Percentiles rank a stretch among this genome's conserved stretches.
These are phyloP conservation scores for Aurelia aurita DNA, from an alignment of 30 jellyfish, hydroid and myxozoan genomes.

Conservation along the genomic window DNA sequence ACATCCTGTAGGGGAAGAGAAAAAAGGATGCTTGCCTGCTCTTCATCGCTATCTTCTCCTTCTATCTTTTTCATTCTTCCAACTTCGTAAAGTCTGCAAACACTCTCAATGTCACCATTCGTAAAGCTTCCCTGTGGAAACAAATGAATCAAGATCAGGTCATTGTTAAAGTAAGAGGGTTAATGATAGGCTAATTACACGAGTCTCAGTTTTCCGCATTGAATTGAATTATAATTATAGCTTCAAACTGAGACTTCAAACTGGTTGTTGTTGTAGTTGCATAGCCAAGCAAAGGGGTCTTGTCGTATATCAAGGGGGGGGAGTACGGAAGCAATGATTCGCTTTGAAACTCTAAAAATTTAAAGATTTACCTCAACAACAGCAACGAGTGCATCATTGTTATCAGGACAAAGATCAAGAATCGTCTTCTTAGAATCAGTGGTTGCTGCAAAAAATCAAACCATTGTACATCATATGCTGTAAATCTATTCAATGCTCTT, in stretches of 20 bases:
- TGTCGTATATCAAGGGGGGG: no score
- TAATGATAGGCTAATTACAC: no score
- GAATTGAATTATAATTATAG: no score
- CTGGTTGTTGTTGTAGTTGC: no score
- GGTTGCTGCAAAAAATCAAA: slow-evolving; percentile 36
- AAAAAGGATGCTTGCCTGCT: slow-evolving; percentile 56
- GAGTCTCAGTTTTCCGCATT: no score
- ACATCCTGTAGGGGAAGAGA: neutral
- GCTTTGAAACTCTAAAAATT: no score
- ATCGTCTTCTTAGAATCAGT: slow-evolving; percentile 79
- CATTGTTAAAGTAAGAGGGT: no score
- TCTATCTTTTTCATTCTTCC: slow-evolving; percentile 77
- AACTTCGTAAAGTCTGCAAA: slow-evolving; percentile 88
- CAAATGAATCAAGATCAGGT: no score
- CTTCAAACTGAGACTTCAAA: no score
- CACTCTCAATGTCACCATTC: slow-evolving; percentile 57
- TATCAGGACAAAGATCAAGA: slow-evolving; percentile 71
- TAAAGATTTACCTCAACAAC: slow-evolving; percentile 83
- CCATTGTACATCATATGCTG: neutral
- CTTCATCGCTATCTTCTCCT: slow-evolving; percentile 95
- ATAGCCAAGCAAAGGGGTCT: no score
- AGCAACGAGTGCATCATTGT: slow-evolving; percentile 85
- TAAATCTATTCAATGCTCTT: no score
- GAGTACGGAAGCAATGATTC: no score
- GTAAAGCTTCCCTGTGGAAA: neutral